These are phyloP conservation scores for Pseudochaenichthys georgianus DNA, from an alignment of 2,797 vertebrate species.

Conservation along the genomic window DNA sequence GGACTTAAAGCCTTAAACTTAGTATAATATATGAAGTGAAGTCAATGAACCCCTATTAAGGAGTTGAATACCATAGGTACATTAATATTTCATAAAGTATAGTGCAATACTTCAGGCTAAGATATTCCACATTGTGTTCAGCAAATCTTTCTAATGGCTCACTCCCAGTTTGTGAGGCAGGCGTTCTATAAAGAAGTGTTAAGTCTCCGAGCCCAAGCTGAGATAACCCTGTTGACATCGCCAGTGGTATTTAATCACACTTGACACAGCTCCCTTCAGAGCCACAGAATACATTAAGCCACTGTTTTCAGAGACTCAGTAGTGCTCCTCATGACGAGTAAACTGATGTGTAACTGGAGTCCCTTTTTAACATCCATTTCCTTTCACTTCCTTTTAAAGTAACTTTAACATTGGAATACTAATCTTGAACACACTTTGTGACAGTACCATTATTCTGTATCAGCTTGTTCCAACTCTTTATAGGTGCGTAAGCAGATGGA, in stretches of 20 bases:
- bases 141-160: background rate
- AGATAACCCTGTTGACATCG: conserved; percentile 5
- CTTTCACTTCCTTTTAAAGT: background rate
- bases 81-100: background rate
- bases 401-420: background rate
- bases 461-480: background rate
- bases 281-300: background rate
- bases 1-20: background rate
- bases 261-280: background rate
- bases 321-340: background rate
- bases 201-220: background rate
- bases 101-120: background rate
- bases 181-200: background rate
- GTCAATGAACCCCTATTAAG: background rate
- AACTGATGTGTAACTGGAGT: background rate
- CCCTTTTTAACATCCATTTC: background rate
- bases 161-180: background rate
- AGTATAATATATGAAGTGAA: background rate
- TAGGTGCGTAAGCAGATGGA: background rate
- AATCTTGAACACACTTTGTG: background rate
- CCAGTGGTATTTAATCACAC: conserved; percentile 2
- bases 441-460: background rate
- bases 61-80: background rate
- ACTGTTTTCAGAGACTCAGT: background rate
- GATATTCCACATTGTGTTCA: too few species aligned